Evolutionary conservation across 2,797 vertebrate genomes (phyloP).

Genomic region (Chiloscyllium punctatum): DNA sequence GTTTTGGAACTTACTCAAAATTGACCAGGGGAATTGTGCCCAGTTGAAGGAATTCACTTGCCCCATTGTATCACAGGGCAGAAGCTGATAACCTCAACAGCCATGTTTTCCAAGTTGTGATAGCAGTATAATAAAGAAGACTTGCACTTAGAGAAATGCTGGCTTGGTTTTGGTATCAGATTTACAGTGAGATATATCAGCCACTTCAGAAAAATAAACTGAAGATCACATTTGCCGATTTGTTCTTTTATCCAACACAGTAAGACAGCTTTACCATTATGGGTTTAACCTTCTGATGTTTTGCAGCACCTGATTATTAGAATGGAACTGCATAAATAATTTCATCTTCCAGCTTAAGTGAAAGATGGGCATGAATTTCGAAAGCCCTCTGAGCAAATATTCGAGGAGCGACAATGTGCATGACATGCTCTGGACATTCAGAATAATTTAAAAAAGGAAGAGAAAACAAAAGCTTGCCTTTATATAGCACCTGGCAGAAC

Average conservation of each 20-base stretch:
- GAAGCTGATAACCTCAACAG: not conserved
- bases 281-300: too few species aligned
- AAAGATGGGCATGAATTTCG: not conserved
- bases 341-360: not conserved
- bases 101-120: not conserved
- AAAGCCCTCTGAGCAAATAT: not conserved
- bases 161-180: not conserved
- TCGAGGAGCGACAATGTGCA: not conserved
- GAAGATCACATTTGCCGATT: not conserved
- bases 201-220: not conserved
- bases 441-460: not conserved
- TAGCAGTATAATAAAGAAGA: not conserved
- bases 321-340: not conserved
- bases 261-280: too few species aligned
- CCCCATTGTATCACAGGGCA: not conserved
- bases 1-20: not conserved
- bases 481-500: not conserved
- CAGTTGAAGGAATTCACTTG: not conserved
- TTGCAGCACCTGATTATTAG: not conserved
- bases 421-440: not conserved
- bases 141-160: not conserved
- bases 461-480: not conserved
- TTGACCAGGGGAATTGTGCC: not conserved
- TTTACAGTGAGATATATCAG: not conserved
- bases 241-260: not conserved